Evolutionary conservation across 2,113 vertebrate species (phyloP), one percentile per base, ranked within the genome.

Genomic region (Chloroceryle aenea): DNA sequence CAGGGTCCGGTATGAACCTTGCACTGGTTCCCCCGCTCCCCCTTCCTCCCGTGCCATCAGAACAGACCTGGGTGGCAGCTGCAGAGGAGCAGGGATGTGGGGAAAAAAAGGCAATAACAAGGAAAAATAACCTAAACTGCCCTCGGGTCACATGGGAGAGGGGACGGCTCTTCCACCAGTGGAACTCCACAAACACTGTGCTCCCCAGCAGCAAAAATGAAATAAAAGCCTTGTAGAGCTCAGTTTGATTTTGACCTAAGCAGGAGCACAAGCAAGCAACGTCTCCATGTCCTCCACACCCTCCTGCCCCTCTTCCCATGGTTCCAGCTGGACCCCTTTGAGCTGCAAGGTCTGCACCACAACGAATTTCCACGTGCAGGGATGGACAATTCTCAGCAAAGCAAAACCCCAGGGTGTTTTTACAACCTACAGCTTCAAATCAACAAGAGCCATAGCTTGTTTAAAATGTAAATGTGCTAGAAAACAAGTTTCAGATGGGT

Each of bases 21-120:
- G 0, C 4, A 0, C 7, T 4, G 8, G 2, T 3, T 34, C 67
- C 72, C 25, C n/a, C 1, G 0, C 13, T 80, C 29, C 45, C 42
- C 9, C 75, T 22, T 34, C 7, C 36, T 86, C 10, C n/a, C 4
- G 4, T 2, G 1, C 42, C 40, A 23, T 77, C 29, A 36, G 29
- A 32, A 6, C 26, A 29, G 53, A 36, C 1, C 22, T 21, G 45
- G 55, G 53, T n/a, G 50, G 50, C 53, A 80, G 52, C 72, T 34
- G 2, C 0, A 4, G 69, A 62, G 63, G 34, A 76, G 47, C 30
- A 12, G 43, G 25, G 30, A 21, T 5, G 6, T 1, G 2, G 8
- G 32, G 11, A 58, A n/a, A 58, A n/a, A 29, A 52, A 55, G 47
- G 53, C 40, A 63, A 30, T 3, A 3, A 40, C 8, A 1, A 47